Evolutionary conservation across 2,113 vertebrate genomes (phyloP).

Genomic region (Aspiorhynchus laticeps): DNA sequence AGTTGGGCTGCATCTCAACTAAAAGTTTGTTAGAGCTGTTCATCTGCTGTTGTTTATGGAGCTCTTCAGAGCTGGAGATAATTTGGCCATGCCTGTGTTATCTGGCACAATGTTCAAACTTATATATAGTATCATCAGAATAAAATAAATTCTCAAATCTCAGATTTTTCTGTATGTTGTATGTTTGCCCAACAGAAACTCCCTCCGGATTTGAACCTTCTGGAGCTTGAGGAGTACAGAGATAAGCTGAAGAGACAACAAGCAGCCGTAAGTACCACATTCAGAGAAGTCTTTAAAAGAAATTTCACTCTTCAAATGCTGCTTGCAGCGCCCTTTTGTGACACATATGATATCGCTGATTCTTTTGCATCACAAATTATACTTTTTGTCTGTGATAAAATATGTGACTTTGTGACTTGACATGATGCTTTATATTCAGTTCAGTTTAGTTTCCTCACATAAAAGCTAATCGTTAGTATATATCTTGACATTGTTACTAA

Average conservation of each 20-base stretch:
- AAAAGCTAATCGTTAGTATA: neutral
- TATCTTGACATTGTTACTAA: neutral
- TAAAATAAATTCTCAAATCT: neutral
- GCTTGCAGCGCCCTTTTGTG: neutral
- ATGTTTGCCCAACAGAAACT: constrained; percentile 80
- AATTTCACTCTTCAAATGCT: neutral
- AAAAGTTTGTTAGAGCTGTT: neutral
- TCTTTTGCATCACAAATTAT: neutral
- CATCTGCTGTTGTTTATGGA: neutral
- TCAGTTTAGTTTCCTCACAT: neutral
- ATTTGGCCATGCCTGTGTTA: neutral
- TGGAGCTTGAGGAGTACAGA: constrained; percentile 92
- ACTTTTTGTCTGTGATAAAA: neutral
- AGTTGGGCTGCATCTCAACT: neutral
- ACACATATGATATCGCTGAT: neutral
- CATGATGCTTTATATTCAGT: neutral
- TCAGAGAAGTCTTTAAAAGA: neutral
- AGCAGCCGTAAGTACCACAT: constrained; percentile 85
- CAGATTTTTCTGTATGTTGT: constrained; percentile 2
- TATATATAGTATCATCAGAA: neutral
- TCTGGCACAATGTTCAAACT: neutral
- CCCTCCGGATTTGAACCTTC: constrained; percentile 89
- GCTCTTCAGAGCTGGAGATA: neutral
- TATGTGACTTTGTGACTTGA: neutral
- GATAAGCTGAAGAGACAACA: constrained; percentile 94